phyloP scores from a whole-genome alignment of 2,797 vertebrate genomes.

The Sebastes itinus region DNA sequence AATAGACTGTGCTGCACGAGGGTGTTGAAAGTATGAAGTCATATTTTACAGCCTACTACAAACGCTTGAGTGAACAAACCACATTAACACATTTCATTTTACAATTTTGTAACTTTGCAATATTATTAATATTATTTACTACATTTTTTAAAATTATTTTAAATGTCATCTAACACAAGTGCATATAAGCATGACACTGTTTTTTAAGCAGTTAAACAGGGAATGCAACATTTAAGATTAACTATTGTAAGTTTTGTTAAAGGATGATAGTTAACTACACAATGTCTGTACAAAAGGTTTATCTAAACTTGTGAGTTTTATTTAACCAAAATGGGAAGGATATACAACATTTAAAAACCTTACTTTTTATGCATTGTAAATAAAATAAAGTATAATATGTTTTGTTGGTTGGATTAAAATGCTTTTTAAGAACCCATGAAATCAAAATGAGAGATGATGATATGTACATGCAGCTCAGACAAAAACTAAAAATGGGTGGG shows the following conservation, averaged over 20 bases:
- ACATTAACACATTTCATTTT: neutral
- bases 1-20: neutral
- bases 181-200: neutral
- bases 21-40: slow-evolving; percentile 7
- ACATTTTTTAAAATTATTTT: too few species aligned
- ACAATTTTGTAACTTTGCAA: neutral
- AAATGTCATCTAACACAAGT: neutral
- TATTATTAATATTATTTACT: neutral
- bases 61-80: neutral
- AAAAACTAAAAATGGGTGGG: slow-evolving; percentile 8
- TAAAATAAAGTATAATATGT: neutral
- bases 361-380: neutral
- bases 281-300: neutral
- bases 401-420: neutral
- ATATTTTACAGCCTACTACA: neutral
- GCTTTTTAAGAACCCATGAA: neutral
- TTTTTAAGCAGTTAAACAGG: neutral
- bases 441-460: neutral
- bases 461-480: neutral
- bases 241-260: neutral
- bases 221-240: neutral
- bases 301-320: neutral
- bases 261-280: neutral
- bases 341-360: neutral
- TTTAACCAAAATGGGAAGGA: neutral